These are phyloP conservation scores for Pseudomugil tenellus DNA, from an alignment of 2,797 vertebrate genomes.

Conservation along the genomic window DNA sequence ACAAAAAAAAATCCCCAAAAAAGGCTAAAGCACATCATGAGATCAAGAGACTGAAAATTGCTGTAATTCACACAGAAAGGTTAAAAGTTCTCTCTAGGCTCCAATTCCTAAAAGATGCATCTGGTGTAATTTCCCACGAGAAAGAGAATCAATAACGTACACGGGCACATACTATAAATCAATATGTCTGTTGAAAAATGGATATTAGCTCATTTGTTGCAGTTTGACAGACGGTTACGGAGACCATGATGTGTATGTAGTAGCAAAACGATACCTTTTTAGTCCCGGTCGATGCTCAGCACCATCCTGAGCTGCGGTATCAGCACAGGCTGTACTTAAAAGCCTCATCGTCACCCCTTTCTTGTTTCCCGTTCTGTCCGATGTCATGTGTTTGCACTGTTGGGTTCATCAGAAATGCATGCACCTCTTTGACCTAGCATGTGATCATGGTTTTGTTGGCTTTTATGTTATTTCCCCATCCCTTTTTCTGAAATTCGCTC, in stretches of 20 bases:
- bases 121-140: conserved; percentile 82
- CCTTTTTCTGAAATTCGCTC: conserved; percentile 44
- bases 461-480: conserved; percentile 39
- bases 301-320: conserved; percentile 41
- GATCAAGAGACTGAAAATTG: conserved; percentile 43
- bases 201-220: conserved; percentile 88
- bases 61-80: conserved; percentile 74
- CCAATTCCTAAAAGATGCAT: conserved; percentile 81
- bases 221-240: conserved; percentile 83
- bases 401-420: conserved; percentile 58
- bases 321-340: conserved; percentile 38
- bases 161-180: conserved; percentile 83
- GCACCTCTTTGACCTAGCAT: conserved; percentile 50
- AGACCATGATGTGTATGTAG: conserved; percentile 53
- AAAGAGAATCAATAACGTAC: conserved; percentile 82
- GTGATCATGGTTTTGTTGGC: conserved; percentile 42
- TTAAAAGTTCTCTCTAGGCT: conserved; percentile 83
- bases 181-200: conserved; percentile 86
- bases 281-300: conserved; percentile 52
- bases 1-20: not conserved
- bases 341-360: conserved; percentile 48
- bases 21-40: conserved; percentile 40
- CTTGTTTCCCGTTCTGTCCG: conserved; percentile 24
- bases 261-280: conserved; percentile 65
- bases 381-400: conserved; percentile 51